Evolutionary conservation across 2,113 vertebrate genomes (phyloP).

Genomic region (Passer domesticus): DNA sequence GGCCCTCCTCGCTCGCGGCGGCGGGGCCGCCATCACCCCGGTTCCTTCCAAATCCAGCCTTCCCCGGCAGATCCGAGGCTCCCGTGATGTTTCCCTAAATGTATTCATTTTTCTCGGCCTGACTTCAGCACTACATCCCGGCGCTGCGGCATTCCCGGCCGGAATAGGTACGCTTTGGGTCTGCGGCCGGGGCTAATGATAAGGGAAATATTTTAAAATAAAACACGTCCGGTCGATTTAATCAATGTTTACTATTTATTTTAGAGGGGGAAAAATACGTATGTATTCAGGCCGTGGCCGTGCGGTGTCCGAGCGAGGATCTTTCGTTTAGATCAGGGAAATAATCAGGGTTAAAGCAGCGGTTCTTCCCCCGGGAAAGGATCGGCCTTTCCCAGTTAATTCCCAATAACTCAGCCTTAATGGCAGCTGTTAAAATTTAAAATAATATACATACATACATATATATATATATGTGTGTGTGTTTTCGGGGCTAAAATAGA

Average conservation of each 20-base stretch:
- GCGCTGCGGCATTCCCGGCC: background rate
- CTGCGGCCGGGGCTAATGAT: background rate
- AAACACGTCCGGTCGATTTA: background rate
- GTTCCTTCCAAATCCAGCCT: background rate
- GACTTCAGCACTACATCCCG: background rate
- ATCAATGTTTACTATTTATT: background rate
- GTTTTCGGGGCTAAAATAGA: background rate
- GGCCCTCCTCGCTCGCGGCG: background rate
- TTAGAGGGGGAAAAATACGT: fast-evolving
- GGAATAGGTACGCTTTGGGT: background rate
- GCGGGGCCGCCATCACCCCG: background rate
- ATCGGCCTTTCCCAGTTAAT: background rate
- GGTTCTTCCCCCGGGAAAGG: background rate
- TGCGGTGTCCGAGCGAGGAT: background rate
- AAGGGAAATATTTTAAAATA: background rate
- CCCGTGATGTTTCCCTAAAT: background rate
- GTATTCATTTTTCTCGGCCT: background rate
- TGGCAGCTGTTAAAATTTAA: background rate
- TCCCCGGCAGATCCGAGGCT: background rate
- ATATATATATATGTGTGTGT: too few relatives aligned
- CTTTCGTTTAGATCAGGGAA: background rate
- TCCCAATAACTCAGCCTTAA: background rate
- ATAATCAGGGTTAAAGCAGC: background rate
- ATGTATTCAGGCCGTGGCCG: background rate
- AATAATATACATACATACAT: background rate